phyloP scores from a whole-genome alignment of 2,797 vertebrate species.

The Rhinogobio ventralis region DNA sequence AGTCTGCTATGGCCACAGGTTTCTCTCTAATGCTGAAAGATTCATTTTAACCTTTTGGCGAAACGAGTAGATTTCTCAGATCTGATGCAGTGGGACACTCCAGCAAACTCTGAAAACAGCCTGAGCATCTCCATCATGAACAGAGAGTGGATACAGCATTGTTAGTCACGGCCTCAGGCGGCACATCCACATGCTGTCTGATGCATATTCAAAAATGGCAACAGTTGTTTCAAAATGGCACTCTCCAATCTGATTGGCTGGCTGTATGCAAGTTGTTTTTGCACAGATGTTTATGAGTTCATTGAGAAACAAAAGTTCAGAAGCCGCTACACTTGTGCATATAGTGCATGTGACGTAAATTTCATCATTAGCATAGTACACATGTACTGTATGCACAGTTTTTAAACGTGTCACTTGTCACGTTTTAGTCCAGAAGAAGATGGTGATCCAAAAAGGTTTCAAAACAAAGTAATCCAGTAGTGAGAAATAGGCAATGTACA shows the following conservation, averaged over 20 bases:
- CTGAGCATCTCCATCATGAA: background rate
- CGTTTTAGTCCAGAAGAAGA: background rate
- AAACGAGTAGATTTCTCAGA: constrained; percentile 23
- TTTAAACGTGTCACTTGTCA: no score
- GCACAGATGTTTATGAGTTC: background rate
- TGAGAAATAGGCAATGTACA: no score
- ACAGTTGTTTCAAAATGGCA: constrained; percentile 11
- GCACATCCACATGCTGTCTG: background rate
- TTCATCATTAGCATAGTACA: no score
- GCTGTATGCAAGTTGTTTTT: background rate
- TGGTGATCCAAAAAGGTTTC: no score
- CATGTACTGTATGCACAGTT: no score
- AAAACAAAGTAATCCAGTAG: no score
- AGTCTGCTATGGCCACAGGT: constrained; percentile 30
- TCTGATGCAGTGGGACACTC: constrained; percentile 42
- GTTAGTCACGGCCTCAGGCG: constrained; percentile 11
- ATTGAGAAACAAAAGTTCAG: background rate
- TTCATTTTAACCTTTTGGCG: constrained; percentile 41
- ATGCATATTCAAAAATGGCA: constrained; percentile 19
- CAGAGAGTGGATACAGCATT: background rate
- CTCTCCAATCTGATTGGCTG: background rate
- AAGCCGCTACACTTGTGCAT: background rate
- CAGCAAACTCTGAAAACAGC: constrained; percentile 24
- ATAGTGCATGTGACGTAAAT: no score
- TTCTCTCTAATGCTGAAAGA: constrained; percentile 38